Conservation (phyloP, 2,888 invertebrate species). For the Xestoiulus laeticollis region DNA sequence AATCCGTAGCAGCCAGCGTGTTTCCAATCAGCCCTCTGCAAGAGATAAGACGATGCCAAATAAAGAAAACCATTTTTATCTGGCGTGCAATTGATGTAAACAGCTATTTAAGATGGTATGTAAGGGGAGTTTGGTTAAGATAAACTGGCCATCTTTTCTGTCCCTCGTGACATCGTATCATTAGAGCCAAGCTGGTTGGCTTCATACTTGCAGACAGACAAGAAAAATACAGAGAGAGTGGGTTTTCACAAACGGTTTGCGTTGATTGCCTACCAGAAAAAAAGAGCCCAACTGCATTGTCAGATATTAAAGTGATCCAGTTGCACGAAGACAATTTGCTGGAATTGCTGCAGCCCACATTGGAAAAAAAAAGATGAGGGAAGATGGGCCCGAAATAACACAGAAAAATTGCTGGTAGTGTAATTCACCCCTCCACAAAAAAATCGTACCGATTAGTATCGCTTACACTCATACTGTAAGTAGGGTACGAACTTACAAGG, state of each 20-base stretch:
- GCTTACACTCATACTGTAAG: neutral
- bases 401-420: neutral
- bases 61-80: slow-evolving; percentile 1
- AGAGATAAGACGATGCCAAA: slow-evolving; percentile 10
- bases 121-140: slow-evolving; percentile 26
- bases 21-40: slow-evolving; percentile 22
- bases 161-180: neutral
- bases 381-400: neutral
- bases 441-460: neutral
- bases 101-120: slow-evolving; percentile 2
- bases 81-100: slow-evolving; percentile 21
- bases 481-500: neutral
- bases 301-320: neutral
- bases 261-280: neutral
- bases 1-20: neutral
- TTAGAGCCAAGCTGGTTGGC: neutral
- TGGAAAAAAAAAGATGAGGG: neutral
- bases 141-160: neutral
- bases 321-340: neutral
- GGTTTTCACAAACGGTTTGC: neutral
- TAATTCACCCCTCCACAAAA: neutral
- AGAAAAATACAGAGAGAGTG: neutral
- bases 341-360: neutral
- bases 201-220: neutral
- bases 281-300: neutral